Evolutionary conservation across 2,797 vertebrate species (phyloP).

Genomic region (Agapornis canus): DNA sequence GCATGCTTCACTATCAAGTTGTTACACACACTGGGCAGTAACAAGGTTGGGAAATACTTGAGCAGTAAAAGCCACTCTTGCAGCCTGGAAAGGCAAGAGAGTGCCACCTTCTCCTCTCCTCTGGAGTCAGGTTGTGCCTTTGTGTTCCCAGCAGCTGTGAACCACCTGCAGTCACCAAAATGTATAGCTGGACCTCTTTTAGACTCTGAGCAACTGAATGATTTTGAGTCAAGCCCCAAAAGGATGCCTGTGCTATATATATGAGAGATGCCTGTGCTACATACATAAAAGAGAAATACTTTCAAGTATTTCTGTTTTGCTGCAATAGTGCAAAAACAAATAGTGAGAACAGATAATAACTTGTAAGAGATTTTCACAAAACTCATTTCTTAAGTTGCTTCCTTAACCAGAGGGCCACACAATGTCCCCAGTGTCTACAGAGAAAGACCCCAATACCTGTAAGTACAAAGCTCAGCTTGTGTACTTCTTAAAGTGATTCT

Average conservation of each 20-base stretch:
- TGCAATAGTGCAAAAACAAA: neutral
- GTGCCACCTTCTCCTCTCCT: neutral
- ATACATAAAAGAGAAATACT: neutral
- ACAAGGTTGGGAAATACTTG: slow-evolving; percentile 19
- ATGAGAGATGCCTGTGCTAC: neutral
- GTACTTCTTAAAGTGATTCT: neutral
- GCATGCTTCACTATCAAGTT: neutral
- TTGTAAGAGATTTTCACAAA: neutral
- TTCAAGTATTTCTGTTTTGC: neutral
- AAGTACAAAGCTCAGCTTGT: neutral
- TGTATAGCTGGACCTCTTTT: neutral
- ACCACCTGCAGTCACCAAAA: neutral
- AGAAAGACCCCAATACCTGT: neutral
- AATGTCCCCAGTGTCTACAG: neutral
- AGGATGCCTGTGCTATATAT: neutral
- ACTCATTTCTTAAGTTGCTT: neutral
- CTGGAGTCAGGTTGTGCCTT: neutral
- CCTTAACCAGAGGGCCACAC: neutral
- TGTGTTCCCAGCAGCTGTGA: neutral
- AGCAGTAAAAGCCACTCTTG: neutral
- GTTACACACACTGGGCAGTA: neutral
- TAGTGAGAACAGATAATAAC: neutral
- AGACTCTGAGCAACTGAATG: neutral
- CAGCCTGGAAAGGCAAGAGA: neutral
- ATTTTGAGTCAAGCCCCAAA: neutral